Base-by-base conservation (phyloP, 2,888 invertebrate species). In the Ferdinandea cuprea region DNA sequence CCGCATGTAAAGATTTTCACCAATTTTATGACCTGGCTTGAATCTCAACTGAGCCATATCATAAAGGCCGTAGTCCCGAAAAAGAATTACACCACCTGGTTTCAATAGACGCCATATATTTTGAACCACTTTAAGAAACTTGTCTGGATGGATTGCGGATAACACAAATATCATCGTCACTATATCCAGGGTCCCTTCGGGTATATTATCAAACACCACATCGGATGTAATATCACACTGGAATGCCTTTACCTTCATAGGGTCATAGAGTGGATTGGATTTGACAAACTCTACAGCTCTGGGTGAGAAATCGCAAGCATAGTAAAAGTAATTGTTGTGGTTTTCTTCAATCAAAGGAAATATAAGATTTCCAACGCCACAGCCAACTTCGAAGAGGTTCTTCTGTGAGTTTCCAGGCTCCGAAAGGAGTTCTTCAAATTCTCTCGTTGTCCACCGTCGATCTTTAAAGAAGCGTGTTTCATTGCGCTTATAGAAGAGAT, bases 11-110 rank as follows among this genome's bases (percentile, higher is more conserved):
- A 98, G 96, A 89, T 98, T 96, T 2, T 99, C 98, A 0, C 94
- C 91, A 58, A 99, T 96, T 90, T 99, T 98, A 88, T 97, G 95
- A 0, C 98, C 98, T 0, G 97, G 94, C 83, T 96, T 96, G 89
- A 99, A 99, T 35, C 99, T 92, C 58, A 99, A 89, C 92, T 99
- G 98, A 0, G 99, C 97, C 95, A 99, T 97, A 89, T 99, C 99
- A 88, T 98, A 96, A 0, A 97, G 92, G 0, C 98, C 99, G 90
- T 99, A 99, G 91, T 99, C 99, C 80, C 99, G 92, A 86, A 99
- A 95, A 15, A 99, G 90, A 1, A 99, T 89, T 35, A 95, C 89
- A 0, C 98, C 99, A 1, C 96, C 97, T 0, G 95, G 94, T 42
- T 92, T 93, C 1, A 96, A 91, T 0, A 94, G 92, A 63, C 92